phyloP scores from a whole-genome alignment of 2,113 vertebrate genomes.

The Oncorhynchus nerka region DNA sequence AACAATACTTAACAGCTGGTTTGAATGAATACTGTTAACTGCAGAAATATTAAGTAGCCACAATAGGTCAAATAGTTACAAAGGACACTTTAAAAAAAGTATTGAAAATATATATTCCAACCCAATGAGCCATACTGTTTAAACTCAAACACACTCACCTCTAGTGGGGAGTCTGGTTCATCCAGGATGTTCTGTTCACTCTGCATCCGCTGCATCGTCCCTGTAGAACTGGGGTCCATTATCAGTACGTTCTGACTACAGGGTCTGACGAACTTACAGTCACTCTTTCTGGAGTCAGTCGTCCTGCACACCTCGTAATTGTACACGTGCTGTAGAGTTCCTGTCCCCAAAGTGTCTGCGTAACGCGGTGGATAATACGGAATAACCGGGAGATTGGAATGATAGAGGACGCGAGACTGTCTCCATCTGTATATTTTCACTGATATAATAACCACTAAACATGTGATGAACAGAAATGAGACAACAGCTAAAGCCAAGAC shows the following conservation, averaged over 20 bases:
- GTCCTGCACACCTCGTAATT: constrained; percentile 70
- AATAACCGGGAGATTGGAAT: constrained; percentile 22
- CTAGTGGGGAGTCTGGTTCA: constrained; percentile 1
- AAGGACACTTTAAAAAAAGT: too few relatives aligned
- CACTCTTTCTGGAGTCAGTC: constrained; percentile 74
- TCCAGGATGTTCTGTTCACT: neutral
- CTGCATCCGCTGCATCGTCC: constrained; percentile 4
- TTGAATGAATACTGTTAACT: too few relatives aligned
- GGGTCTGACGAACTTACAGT: constrained; percentile 33
- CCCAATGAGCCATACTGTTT: too few relatives aligned
- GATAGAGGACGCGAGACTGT: constrained; percentile 56
- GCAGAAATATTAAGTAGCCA: too few relatives aligned
- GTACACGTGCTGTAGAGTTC: constrained; percentile 14
- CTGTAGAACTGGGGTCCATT: constrained; percentile 5
- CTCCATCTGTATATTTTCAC: constrained; percentile 81
- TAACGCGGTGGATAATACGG: constrained; percentile 29
- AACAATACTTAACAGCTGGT: too few relatives aligned
- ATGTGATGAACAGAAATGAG: constrained; percentile 76
- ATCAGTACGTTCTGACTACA: constrained; percentile 8
- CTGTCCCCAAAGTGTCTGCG: constrained; percentile 8
- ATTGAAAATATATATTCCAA: neutral
- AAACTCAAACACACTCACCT: constrained; percentile 3
- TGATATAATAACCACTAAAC: constrained; percentile 71
- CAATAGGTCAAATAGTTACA: too few relatives aligned
- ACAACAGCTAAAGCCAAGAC: constrained; percentile 77